Evolutionary conservation across 2,797 vertebrate genomes (phyloP).

Genomic region (Chaetodon trifasciatus): DNA sequence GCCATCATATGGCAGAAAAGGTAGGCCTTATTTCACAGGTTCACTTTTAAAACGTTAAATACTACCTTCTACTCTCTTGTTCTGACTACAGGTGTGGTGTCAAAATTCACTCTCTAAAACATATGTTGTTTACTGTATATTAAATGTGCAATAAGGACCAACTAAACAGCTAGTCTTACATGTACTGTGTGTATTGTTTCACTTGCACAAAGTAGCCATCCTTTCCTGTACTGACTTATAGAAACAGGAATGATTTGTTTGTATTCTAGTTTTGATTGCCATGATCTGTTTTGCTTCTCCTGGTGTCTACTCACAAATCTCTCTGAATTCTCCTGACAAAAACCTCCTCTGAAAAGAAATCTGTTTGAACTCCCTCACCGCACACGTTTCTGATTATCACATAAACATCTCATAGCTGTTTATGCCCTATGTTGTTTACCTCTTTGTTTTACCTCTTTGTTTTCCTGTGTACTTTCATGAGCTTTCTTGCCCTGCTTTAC

Average conservation of each 20-base stretch:
- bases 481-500: neutral
- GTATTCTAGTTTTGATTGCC: neutral
- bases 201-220: conserved; percentile 9
- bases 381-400: neutral
- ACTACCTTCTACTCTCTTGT: neutral
- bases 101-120: conserved; percentile 10
- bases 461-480: conserved; percentile 1
- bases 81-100: neutral
- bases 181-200: conserved; percentile 26
- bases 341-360: neutral
- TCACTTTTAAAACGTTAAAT: neutral
- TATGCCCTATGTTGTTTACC: neutral
- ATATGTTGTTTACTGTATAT: conserved; percentile 39
- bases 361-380: neutral
- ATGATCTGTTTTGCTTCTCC: neutral
- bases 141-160: conserved; percentile 58
- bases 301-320: conserved; percentile 1
- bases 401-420: neutral
- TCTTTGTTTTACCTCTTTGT: neutral
- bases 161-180: conserved; percentile 58
- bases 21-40: neutral
- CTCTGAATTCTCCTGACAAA: neutral
- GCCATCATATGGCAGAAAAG: neutral
- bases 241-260: neutral
- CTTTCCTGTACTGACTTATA: conserved; percentile 4